Evolutionary conservation across 2,113 vertebrate species (phyloP), one percentile per base, ranked within the genome.

Genomic region (Perca flavescens): DNA sequence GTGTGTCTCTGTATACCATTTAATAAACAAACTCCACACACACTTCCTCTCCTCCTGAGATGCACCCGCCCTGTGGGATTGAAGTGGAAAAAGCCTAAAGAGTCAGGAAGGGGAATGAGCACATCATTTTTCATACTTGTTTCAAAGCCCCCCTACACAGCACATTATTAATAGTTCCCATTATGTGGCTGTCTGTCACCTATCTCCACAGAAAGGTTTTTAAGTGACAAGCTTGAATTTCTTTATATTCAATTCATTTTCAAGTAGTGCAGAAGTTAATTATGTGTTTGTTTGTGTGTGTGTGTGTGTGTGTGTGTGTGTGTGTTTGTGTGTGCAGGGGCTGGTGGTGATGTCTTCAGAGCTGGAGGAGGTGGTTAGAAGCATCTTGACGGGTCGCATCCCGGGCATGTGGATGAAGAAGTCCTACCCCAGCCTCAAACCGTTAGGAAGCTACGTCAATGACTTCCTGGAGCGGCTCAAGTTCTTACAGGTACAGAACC

Each of bases 381-480:
- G 97, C 92, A 97, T 97, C 75, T 73, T 98, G 80, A 97, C 94
- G 61, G 96, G 97, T 56, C 96, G 94, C 65, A 95, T 97, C 69
- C 97, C 97, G 6, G 95, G 75, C 28, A 94, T 96, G 90, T 97
- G 97, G 97, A 97, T 97, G 96, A 95, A 88, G 19, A 97, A 96
- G 88, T 97, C 97, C 2, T 97, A 97, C 82, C 96, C 97, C 67
- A 98, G 96, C 90, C 96, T 97, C 63, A 98, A 97, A 88, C 95
- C 97, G 0, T 94, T 97, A 36, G 97, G 97, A 74, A 96, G 97
- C 89, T 97, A 97, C 2, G 84, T 97, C 81, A 96, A 79, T 3
- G 96, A 97, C 92, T 97, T 98, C 85, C 94, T 98, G 52, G 85
- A 94, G 12, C 93, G 97, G 68, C 92, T 98, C 6, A 92, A 86